phyloP scores from a whole-genome alignment of 1,140 invertebrate genomes.

The Caenorhabditis inopinata region DNA sequence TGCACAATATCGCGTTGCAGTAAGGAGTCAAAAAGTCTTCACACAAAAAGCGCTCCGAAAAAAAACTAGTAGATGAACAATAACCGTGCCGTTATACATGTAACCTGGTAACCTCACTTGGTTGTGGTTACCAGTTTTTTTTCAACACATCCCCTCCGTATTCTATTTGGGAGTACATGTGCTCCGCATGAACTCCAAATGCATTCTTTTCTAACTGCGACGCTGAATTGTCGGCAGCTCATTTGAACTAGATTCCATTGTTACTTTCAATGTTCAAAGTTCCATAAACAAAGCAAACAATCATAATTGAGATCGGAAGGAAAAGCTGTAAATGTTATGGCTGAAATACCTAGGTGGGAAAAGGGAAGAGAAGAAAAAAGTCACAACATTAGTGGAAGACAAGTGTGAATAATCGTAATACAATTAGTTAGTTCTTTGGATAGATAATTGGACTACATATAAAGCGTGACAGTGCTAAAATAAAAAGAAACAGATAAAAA shows the following conservation, averaged over 20 bases:
- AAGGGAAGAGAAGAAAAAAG: not conserved
- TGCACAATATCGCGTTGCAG: not conserved
- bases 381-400: not conserved
- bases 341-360: not conserved
- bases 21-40: not conserved
- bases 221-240: no score
- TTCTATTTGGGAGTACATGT: not conserved
- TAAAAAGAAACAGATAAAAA: not conserved
- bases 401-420: no score
- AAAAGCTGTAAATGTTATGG: not conserved
- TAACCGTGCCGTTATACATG: not conserved
- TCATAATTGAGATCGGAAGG: not conserved
- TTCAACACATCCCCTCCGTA: not conserved
- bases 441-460: no score
- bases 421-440: no score
- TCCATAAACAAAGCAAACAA: not conserved
- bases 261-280: no score
- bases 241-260: no score
- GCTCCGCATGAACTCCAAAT: not conserved
- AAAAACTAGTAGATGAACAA: slow-evolving; percentile 24
- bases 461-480: no score
- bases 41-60: not conserved
- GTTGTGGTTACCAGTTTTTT: slow-evolving; percentile 16
- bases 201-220: no score
- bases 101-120: not conserved